Percentiles rank a stretch among this genome's conserved stretches.
phyloP scores from a whole-genome alignment of 2,888 invertebrate species.

The Ashinkailepas kermadecensis region DNA sequence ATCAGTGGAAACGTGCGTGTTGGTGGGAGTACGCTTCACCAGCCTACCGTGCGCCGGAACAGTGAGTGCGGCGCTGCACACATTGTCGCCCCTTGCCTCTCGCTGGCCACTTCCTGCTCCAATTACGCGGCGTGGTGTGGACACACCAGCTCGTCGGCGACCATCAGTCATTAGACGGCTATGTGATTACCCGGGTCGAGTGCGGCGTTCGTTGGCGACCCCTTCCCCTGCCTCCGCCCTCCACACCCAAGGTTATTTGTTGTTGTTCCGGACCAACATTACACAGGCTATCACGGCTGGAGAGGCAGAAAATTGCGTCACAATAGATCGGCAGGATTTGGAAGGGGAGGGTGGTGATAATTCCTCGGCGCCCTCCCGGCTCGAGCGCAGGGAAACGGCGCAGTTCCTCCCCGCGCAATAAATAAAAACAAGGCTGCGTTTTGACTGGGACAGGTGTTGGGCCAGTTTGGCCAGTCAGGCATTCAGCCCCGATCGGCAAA shows the following conservation, averaged over 20 bases:
- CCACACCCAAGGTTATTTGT: neutral
- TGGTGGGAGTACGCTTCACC: neutral
- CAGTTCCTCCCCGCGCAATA: constrained; percentile 5
- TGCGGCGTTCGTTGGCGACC: neutral
- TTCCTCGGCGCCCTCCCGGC: neutral
- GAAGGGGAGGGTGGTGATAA: neutral
- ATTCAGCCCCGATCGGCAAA: neutral
- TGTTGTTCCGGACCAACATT: constrained; percentile 17
- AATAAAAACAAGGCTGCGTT: neutral
- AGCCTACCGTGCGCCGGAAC: neutral
- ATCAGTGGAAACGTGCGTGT: too few relatives aligned
- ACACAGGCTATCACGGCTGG: constrained; percentile 17
- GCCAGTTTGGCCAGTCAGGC: neutral
- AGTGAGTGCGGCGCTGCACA: neutral
- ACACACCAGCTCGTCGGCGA: neutral
- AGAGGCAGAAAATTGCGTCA: constrained; percentile 10
- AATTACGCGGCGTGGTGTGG: neutral
- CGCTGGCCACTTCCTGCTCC: neutral
- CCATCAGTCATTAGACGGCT: neutral
- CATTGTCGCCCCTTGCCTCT: constrained; percentile 17
- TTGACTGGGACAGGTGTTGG: neutral
- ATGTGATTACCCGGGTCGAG: neutral
- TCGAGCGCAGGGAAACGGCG: neutral
- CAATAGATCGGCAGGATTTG: neutral
- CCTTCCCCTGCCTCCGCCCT: neutral